Conservation (phyloP, 1,140 invertebrate species). For the Lasaia peninsularis region DNA sequence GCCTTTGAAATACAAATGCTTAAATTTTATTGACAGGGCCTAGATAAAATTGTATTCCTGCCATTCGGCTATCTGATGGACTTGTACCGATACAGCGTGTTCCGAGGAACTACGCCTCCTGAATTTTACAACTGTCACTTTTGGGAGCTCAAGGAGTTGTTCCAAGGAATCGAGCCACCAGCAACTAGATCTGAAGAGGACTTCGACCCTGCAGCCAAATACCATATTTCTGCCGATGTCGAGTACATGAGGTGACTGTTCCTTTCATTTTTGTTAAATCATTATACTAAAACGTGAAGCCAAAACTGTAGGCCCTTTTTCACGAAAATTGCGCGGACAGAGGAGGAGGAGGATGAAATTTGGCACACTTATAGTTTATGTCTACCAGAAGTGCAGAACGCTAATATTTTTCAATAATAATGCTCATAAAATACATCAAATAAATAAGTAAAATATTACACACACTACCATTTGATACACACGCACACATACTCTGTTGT, state of each 20-base stretch:
- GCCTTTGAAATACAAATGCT: too few species aligned
- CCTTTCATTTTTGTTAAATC: neutral
- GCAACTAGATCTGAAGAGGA: slow-evolving; percentile 85
- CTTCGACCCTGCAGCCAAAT: slow-evolving; percentile 93
- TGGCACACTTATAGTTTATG: too few species aligned
- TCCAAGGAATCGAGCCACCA: slow-evolving; percentile 90
- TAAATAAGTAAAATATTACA: too few species aligned
- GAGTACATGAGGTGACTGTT: slow-evolving; percentile 86
- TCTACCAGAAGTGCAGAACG: too few species aligned
- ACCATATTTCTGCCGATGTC: slow-evolving; percentile 88
- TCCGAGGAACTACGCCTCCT: slow-evolving; percentile 83
- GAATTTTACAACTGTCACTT: slow-evolving; percentile 88
- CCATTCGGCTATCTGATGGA: slow-evolving; percentile 93
- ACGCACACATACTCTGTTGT: too few species aligned
- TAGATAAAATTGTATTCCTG: slow-evolving; percentile 93
- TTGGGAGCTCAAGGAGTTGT: slow-evolving; percentile 84
- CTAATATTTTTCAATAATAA: too few species aligned
- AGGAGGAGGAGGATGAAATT: too few species aligned
- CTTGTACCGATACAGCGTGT: slow-evolving; percentile 92
- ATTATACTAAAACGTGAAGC: too few species aligned
- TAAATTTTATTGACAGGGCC: slow-evolving; percentile 70
- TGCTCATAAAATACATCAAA: too few species aligned
- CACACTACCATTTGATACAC: too few species aligned
- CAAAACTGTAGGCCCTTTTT: too few species aligned
- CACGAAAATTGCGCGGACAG: too few species aligned